phyloP scores from a whole-genome alignment of 2,888 invertebrate genomes.

The Lacanobia wlatinum region DNA sequence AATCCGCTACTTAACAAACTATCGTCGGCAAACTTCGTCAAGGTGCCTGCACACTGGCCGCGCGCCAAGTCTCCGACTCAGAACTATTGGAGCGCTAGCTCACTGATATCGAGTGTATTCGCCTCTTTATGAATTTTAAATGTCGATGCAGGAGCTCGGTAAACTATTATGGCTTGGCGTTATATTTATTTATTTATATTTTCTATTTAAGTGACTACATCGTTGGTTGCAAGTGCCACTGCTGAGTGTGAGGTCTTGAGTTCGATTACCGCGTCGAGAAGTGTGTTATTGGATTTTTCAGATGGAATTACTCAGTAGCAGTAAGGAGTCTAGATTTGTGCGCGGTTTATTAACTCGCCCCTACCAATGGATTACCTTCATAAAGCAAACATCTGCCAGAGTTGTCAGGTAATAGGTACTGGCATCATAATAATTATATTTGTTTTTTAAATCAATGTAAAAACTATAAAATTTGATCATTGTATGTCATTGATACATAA shows the following conservation, averaged over 20 bases:
- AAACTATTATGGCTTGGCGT: background rate
- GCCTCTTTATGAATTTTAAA: conserved; percentile 69
- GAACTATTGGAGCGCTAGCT: conserved; percentile 68
- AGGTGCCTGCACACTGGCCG: conserved; percentile 57
- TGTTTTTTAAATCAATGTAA: no score
- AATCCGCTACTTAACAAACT: conserved; percentile 31
- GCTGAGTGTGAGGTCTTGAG: background rate
- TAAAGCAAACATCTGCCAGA: no score
- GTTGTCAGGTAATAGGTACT: no score
- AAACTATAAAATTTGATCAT: no score
- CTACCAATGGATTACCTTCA: no score
- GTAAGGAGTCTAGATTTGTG: background rate
- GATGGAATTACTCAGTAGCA: no score
- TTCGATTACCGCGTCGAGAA: background rate
- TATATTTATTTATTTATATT: background rate
- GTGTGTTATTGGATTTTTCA: background rate
- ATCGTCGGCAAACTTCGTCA: conserved; percentile 33
- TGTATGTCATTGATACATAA: no score
- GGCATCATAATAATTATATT: no score
- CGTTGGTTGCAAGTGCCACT: background rate
- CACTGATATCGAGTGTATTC: conserved; percentile 65
- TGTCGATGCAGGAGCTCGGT: conserved; percentile 5
- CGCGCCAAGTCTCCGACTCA: conserved; percentile 58
- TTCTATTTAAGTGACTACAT: background rate
- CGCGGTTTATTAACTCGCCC: background rate